Percentiles rank a stretch among this genome's conserved stretches.
Conservation (phyloP, 1,140 invertebrate genomes). For the Leptonema lineaticorne region DNA sequence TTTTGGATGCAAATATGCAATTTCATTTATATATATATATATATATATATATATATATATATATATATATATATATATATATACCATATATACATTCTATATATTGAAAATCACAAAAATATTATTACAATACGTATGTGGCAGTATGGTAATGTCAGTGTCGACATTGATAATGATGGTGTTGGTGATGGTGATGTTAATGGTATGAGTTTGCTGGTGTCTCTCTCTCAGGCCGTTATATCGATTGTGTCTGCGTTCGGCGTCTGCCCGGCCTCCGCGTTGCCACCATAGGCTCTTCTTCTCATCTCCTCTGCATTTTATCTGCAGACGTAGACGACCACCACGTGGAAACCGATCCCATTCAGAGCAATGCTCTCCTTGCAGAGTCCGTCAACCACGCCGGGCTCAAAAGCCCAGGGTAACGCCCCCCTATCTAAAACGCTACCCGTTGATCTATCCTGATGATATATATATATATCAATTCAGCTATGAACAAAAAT, state of each 20-base stretch:
- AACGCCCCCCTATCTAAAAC: background rate
- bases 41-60: too few relatives aligned
- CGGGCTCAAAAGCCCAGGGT: too few relatives aligned
- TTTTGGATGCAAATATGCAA: too few relatives aligned
- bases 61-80: too few relatives aligned
- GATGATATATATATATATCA: too few relatives aligned
- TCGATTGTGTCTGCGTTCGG: conserved; percentile 28
- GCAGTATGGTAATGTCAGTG: background rate
- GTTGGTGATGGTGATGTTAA: background rate
- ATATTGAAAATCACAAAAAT: too few relatives aligned
- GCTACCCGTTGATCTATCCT: too few relatives aligned
- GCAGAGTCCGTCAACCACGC: background rate
- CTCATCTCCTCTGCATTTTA: background rate
- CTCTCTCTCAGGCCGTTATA: conserved; percentile 22
- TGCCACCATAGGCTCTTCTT: background rate
- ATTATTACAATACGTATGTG: too few relatives aligned
- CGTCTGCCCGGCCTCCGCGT: conserved; percentile 3
- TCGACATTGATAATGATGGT: background rate
- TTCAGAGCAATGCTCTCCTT: conserved; percentile 6
- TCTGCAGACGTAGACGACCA: background rate
- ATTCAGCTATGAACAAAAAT: too few relatives aligned
- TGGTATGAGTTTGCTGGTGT: background rate
- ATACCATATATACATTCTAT: too few relatives aligned
- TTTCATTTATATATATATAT: too few relatives aligned
- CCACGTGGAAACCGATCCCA: background rate